phyloP scores from a whole-genome alignment of 64 coral and sea anemone genomes.

The Platygyra sinensis region DNA sequence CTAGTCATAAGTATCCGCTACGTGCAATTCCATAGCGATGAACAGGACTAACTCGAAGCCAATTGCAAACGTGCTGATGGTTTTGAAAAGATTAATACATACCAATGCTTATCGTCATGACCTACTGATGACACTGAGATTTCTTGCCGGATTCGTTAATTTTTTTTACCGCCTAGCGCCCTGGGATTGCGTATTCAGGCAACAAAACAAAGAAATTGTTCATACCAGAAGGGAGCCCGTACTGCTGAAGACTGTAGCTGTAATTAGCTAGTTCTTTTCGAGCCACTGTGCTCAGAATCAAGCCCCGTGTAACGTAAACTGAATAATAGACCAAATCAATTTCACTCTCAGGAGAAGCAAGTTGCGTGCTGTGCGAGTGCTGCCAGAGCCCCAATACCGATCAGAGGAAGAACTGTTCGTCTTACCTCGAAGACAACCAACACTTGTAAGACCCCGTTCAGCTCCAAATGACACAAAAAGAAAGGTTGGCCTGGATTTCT shows the following conservation, averaged over 20 bases:
- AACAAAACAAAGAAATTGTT: too few relatives aligned
- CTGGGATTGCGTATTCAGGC: too few relatives aligned
- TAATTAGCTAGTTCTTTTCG: too few relatives aligned
- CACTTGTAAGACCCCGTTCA: background rate
- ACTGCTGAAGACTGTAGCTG: too few relatives aligned
- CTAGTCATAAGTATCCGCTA: background rate
- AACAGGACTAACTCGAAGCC: background rate
- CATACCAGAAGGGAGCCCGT: too few relatives aligned
- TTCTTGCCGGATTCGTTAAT: too few relatives aligned
- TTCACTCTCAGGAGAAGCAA: background rate
- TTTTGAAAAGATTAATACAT: too few relatives aligned
- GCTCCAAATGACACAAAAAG: background rate
- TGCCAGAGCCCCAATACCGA: background rate
- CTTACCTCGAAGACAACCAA: background rate
- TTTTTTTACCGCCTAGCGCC: too few relatives aligned
- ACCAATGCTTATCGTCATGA: too few relatives aligned
- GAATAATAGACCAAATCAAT: background rate
- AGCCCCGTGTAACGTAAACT: background rate
- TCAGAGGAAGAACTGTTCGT: conserved; percentile 5
- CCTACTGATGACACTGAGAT: too few relatives aligned
- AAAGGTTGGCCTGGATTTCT: background rate
- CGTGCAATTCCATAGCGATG: background rate
- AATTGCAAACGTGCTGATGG: too few relatives aligned
- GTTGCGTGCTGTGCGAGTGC: background rate
- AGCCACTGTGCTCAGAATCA: background rate